Conservation (phyloP, 2,888 invertebrate genomes). For the Pammene aurita region DNA sequence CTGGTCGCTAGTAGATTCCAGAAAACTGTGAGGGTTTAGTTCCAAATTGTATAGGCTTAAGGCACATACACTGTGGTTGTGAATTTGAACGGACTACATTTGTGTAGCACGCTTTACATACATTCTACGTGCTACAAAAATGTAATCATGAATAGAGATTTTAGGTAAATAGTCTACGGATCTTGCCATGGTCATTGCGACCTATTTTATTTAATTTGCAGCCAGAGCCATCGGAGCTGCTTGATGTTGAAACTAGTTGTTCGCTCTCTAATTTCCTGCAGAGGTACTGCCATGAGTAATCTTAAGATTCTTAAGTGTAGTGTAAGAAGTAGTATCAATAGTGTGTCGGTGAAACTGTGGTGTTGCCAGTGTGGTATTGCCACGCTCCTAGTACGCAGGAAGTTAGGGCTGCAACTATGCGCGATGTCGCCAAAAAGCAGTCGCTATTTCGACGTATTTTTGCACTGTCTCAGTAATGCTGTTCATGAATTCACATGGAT, state of each 20-base stretch:
- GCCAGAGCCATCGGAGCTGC: conserved; percentile 67
- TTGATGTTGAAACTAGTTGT: conserved; percentile 69
- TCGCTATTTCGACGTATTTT: conserved; percentile 37
- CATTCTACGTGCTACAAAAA: neutral
- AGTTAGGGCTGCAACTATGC: conserved; percentile 37
- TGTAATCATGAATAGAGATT: conserved; percentile 26
- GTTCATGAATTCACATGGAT: conserved; percentile 32
- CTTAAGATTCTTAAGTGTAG: conserved; percentile 64
- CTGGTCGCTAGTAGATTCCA: conserved; percentile 37
- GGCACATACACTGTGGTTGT: conserved; percentile 18
- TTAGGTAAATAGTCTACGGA: conserved; percentile 38
- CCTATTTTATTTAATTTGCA: conserved; percentile 44
- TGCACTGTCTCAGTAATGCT: conserved; percentile 39
- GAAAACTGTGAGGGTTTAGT: conserved; percentile 16
- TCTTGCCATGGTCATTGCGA: conserved; percentile 53
- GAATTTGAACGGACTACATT: conserved; percentile 2
- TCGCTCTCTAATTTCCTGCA: conserved; percentile 74
- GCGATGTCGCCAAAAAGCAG: conserved; percentile 32
- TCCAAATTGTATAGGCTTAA: conserved; percentile 22
- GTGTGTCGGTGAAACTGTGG: neutral
- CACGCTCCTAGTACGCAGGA: conserved; percentile 34
- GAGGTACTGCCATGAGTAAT: conserved; percentile 70
- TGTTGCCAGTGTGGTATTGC: conserved; percentile 7
- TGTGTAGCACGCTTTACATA: conserved; percentile 7
- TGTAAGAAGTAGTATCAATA: conserved; percentile 59